Percentiles rank a stretch among this genome's conserved stretches.
Evolutionary conservation across 2,113 vertebrate species (phyloP).

Genomic region (Pterophyllum scalare): DNA sequence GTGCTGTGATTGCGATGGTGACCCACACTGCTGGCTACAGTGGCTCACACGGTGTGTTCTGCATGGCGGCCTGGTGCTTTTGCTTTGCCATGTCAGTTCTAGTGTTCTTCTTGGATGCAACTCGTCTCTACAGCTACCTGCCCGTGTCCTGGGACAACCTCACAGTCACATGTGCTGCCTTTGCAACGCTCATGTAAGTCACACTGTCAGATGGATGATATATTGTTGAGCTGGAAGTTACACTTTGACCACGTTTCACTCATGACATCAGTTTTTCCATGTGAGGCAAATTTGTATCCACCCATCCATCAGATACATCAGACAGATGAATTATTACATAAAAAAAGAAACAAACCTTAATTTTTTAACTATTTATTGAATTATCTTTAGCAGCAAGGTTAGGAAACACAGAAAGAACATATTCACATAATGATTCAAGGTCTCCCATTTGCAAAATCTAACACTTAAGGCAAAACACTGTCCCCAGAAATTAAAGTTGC

Average conservation of each 20-base stretch:
- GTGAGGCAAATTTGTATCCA: no score
- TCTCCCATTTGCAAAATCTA: not conserved
- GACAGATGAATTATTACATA: not conserved
- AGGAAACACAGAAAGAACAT: not conserved
- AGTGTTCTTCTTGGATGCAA: conserved; percentile 88
- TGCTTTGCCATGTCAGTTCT: conserved; percentile 85
- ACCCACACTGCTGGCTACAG: conserved; percentile 87
- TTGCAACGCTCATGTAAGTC: conserved; percentile 86
- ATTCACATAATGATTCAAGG: not conserved
- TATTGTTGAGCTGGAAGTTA: not conserved
- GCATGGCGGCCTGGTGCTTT: conserved; percentile 91
- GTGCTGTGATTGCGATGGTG: conserved; percentile 89
- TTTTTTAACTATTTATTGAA: not conserved
- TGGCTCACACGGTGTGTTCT: conserved; percentile 87
- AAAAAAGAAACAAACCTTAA: not conserved
- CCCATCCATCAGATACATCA: not conserved
- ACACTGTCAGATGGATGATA: not conserved
- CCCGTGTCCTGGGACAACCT: conserved; percentile 95
- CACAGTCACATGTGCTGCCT: conserved; percentile 89
- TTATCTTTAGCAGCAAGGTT: not conserved
- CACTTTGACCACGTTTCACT: not conserved
- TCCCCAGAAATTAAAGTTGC: not conserved
- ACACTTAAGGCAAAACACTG: not conserved
- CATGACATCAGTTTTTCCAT: not conserved
- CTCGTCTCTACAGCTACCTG: conserved; percentile 86